Evolutionary conservation across 2,888 invertebrate species (phyloP).

Genomic region (Stenotaenia linearis): DNA sequence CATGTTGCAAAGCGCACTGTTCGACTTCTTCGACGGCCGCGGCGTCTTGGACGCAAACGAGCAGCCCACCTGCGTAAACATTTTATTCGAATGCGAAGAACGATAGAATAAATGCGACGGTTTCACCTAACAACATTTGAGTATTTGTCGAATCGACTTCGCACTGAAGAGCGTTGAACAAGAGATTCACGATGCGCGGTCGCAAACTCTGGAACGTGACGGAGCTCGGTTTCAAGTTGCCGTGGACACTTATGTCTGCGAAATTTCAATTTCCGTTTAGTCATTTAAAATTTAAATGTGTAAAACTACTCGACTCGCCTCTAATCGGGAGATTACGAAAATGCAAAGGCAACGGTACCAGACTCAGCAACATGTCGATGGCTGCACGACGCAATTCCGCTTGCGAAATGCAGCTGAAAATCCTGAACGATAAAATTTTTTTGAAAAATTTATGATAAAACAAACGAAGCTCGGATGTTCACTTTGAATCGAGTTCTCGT

Average conservation of each 20-base stretch:
- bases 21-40: constrained; percentile 68
- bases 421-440: neutral
- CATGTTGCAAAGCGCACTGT: constrained; percentile 53
- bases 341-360: constrained; percentile 87
- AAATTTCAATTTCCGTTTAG: too few species aligned
- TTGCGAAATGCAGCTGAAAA: neutral
- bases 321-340: constrained; percentile 58
- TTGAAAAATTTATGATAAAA: too few species aligned
- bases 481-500: constrained; percentile 67
- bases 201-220: constrained; percentile 53
- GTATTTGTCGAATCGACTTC: constrained; percentile 80
- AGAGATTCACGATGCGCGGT: constrained; percentile 68
- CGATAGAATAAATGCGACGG: too few species aligned
- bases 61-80: constrained; percentile 60
- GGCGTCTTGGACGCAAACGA: constrained; percentile 72
- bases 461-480: too few species aligned
- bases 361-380: constrained; percentile 81
- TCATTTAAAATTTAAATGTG: too few species aligned
- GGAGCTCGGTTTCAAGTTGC: constrained; percentile 8
- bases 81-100: too few species aligned
- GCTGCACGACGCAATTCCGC: constrained; percentile 76
- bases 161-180: constrained; percentile 74
- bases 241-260: constrained; percentile 29
- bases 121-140: constrained; percentile 71
- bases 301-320: constrained; percentile 42